These are phyloP conservation scores for Caenorhabditis auriculariae DNA, from an alignment of 2,888 invertebrate species.

Conservation along the genomic window DNA sequence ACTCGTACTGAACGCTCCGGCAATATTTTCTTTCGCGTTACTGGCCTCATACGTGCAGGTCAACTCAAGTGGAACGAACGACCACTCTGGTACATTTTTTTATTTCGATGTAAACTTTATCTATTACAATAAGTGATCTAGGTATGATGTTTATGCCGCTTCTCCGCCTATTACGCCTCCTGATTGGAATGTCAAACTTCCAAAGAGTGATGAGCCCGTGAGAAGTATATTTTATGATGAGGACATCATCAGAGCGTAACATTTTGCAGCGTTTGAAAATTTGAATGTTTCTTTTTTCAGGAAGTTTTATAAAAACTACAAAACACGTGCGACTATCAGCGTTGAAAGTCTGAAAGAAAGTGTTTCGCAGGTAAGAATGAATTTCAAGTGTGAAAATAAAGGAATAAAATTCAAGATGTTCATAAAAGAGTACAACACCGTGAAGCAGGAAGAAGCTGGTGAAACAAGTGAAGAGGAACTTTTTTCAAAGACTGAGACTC, in stretches of 20 bases:
- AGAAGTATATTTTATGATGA: conserved; percentile 80
- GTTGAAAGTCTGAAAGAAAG: conserved; percentile 52
- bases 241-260: conserved; percentile 79
- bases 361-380: conserved; percentile 50
- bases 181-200: conserved; percentile 69
- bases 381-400: too few relatives aligned
- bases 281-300: conserved; percentile 54
- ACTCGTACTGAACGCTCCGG: conserved; percentile 54
- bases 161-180: conserved; percentile 88
- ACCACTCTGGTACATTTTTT: conserved; percentile 76
- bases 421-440: conserved; percentile 61
- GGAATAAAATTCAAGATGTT: conserved; percentile 28
- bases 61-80: conserved; percentile 80
- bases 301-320: conserved; percentile 65
- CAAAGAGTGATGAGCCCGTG: conserved; percentile 68
- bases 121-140: conserved; percentile 2
- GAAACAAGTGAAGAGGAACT: conserved; percentile 14
- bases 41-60: conserved; percentile 77
- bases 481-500: conserved; percentile 30
- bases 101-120: neutral
- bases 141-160: conserved; percentile 81
- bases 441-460: conserved; percentile 13
- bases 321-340: conserved; percentile 62
- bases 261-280: neutral
- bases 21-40: conserved; percentile 53